Base-by-base conservation (phyloP, 2,113 vertebrate species). In the Zosterops pallidus region DNA sequence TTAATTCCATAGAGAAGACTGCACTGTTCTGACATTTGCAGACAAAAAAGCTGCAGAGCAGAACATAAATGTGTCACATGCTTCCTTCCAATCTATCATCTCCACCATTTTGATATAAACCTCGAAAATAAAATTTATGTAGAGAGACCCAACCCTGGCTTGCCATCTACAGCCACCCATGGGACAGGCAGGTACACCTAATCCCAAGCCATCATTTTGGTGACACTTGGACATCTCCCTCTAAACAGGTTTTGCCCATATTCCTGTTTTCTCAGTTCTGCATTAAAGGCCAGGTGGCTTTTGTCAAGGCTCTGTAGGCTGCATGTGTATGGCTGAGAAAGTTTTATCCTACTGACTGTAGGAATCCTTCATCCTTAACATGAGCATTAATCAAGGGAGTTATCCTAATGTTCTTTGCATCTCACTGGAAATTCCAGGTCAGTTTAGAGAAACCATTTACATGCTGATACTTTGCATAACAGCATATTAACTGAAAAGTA, bases 131-230 rank as follows among this genome's bases (percentile, higher is more conserved):
- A 60, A 53, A 50, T 57, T 13, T 35, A 14, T 10, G 4, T 7
- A 19, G 52, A 33, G 9, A 31, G 6, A 31, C 6, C 10, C 39
- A 82, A 8, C 2, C 9, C 6, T 53, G 42, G 31, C 26, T 16
- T 84, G 39, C 5, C 52, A 87, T 12, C 47, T 57, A 26, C 20
- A 57, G 37, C 21, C 23, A 35, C 46, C 53, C 12, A 17, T 16
- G 31, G 33, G 35, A 49, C 39, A 78, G 52, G 4, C 19, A 44
- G 22, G 4, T 5, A 31, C 35, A 21, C 10, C 23, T 46, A 28
- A 82, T 9, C 14, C 28, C 69, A 42, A 63, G 6, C 11, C 22
- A 21, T 12, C 0, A 0, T 41, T 55, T 71, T 2, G 2, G 14
- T 31, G 33, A 76, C 29, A 31, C 22, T 60, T 39, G 7, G 31